Percentiles rank a stretch among this genome's conserved stretches.
phyloP scores from a whole-genome alignment of 2,888 invertebrate species.

The Monopis laevigella region DNA sequence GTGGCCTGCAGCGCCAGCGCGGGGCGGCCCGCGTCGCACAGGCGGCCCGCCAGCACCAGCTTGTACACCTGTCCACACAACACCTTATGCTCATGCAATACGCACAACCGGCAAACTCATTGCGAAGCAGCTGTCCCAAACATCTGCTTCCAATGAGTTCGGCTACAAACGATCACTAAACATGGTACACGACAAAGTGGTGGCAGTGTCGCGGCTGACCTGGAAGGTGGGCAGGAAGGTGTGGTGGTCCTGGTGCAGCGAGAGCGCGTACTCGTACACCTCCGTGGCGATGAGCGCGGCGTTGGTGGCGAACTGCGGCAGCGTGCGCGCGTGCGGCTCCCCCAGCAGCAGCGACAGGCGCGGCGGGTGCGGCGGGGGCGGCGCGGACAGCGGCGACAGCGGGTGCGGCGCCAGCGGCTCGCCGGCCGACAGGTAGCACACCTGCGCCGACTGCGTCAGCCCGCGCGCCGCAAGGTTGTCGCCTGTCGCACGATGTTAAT shows the following conservation, averaged over 20 bases:
- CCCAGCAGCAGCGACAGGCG: conserved; percentile 86
- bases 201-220: conserved; percentile 45
- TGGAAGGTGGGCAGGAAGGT: conserved; percentile 79
- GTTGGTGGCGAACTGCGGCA: conserved; percentile 76
- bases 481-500: too few species aligned
- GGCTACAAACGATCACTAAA: background rate
- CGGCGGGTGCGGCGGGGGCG: conserved; percentile 32
- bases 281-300: conserved; percentile 94
- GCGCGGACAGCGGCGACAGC: conserved; percentile 33
- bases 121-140: background rate
- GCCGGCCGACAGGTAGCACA: conserved; percentile 93
- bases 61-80: conserved; percentile 77
- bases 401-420: conserved; percentile 64
- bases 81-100: background rate
- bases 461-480: conserved; percentile 79
- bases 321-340: conserved; percentile 70
- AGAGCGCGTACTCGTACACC: conserved; percentile 92
- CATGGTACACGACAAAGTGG: background rate
- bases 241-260: conserved; percentile 79
- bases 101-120: background rate
- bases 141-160: too few species aligned
- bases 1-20: conserved; percentile 79
- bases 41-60: conserved; percentile 79
- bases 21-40: conserved; percentile 74
- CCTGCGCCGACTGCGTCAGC: conserved; percentile 90